These are phyloP conservation scores for Pachycephala philippinensis DNA, from an alignment of 2,113 vertebrate species.

Conservation along the genomic window DNA sequence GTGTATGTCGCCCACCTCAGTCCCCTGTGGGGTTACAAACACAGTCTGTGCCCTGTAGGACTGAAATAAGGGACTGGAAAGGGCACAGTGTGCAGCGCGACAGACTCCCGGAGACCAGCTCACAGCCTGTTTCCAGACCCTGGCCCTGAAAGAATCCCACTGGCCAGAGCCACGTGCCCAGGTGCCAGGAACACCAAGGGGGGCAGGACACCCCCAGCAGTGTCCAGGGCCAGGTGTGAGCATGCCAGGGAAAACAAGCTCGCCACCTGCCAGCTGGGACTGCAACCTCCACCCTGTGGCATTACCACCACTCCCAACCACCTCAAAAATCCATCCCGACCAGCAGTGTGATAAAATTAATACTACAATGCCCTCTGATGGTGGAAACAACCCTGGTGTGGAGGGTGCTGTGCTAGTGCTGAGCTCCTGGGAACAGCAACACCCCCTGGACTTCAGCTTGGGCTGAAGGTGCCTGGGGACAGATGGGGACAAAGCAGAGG, in stretches of 20 bases:
- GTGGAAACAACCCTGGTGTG: neutral
- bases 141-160: neutral
- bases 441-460: neutral
- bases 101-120: neutral
- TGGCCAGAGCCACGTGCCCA: rapidly evolving
- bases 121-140: neutral
- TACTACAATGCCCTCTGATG: constrained; percentile 41
- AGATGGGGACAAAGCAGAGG: neutral
- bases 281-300: neutral
- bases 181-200: neutral
- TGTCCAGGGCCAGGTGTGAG: neutral
- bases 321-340: neutral
- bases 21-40: neutral
- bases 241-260: neutral
- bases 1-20: neutral
- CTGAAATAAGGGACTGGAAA: neutral
- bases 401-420: rapidly evolving
- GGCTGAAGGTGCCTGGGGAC: neutral
- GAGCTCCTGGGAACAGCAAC: neutral
- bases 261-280: neutral
- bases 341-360: neutral
- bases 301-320: neutral
- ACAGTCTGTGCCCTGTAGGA: neutral
- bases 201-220: neutral
- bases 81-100: neutral